Evolutionary conservation across 2,888 invertebrate species (phyloP), one percentile per base, ranked within the genome.

Genomic region (Meloe dianella): DNA sequence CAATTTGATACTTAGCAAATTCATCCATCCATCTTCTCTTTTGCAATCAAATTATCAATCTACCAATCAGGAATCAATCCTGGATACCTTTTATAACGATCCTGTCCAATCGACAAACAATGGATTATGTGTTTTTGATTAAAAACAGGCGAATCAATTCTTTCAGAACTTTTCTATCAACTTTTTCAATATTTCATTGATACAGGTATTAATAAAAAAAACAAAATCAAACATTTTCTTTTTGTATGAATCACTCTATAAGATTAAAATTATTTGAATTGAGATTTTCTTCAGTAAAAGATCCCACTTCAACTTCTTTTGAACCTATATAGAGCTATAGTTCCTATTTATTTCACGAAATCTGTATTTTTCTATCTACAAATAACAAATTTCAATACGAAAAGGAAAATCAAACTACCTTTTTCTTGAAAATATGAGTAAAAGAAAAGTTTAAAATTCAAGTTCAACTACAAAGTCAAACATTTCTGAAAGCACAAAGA

Each of bases 1-100:
- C 54, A 38, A 60, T 60, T 60, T 60, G 60, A 60, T 60, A 38
- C 38, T 60, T 60, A 20, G 22, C 35, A 59, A 38, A 35, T 58
- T 32, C 35, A n/a, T 58, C 60, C 38, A 54, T 54, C 54, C 27
- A 54, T 54, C 54, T 54, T 54, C 54, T 27, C 22, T 54, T 54
- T 54, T 24, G 10, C 54, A 54, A 54, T 54, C 54, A 54, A 54
- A 54, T 54, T 54, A 54, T 54, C 54, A 54, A 54, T 54, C 54
- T 24, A 54, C 47, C 47, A 47, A 47, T 54, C 24, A 14, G n/a
- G 24, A 54, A 54, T 54, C 54, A 54, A 54, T 24, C 27, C 54
- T 24, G 1, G n/a, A 24, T 54, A 24, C 14, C 41, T 54, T n/a
- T n/a, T 54, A 54, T 54, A 27, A n/a, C 22, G n/a, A n/a, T n/a